Evolutionary conservation across 1,140 invertebrate species (phyloP), one percentile per base, ranked within the genome.

Genomic region (Metopolophium dirhodum): DNA sequence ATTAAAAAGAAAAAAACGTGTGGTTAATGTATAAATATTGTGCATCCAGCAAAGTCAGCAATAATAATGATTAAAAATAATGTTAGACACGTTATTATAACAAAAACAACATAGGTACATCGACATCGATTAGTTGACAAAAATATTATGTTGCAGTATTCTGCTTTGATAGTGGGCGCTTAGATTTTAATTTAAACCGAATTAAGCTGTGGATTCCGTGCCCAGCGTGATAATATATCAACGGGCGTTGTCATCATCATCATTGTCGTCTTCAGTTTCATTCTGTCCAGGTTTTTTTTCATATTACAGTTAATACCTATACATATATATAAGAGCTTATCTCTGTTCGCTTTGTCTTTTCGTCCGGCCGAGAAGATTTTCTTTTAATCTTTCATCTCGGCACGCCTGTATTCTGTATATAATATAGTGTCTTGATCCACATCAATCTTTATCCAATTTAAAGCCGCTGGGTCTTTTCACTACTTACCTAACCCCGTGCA

Each of bases 401-500:
- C 18, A 47, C 23, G n/a, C 22, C 54, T 22, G 35, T 37, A 54
- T 54, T 51, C 54, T 30, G 11, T 37, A 41, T 57, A 37, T 37
- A 35, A 49, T 88, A 61, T 86, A 37, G 82, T 41, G 35, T 37
- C 91, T 41, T 93, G 82, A 93, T 93, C 57, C 91, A 51, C 91
- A 93, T 93, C 91, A 93, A 93, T 93, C 91, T 93, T 93, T 93
- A 93, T 93, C 91, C 82, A 93, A 93, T 93, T 93, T 93, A 93
- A 83, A 54, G 47, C 45, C 37, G 82, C 22, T 37, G 91, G 82
- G 35, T 41, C n/a, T 83, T 83, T 57, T 35, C 91, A 20, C 91
- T 35, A 47, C 61, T 4, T 18, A n/a, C 26, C 26, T 77, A 30
- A n/a, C 35, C 23, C 45, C 20, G 20, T 49, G 8, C 11, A 37